These are phyloP conservation scores for Stenodera caucasica DNA, from an alignment of 2,888 invertebrate genomes.

Conservation along the genomic window DNA sequence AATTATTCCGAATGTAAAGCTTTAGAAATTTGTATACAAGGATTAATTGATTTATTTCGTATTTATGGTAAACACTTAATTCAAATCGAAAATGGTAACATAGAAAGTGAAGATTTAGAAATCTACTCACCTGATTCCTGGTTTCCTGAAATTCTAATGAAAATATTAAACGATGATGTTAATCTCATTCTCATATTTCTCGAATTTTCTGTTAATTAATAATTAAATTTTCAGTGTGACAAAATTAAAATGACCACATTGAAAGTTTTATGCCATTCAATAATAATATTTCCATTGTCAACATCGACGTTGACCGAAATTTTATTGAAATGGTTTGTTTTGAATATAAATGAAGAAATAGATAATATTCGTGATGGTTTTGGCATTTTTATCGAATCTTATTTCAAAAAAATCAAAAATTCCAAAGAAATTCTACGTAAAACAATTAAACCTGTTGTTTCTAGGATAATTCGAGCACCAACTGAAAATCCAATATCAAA, in stretches of 20 bases:
- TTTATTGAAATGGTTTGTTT: conserved; percentile 37
- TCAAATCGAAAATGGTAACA: background rate
- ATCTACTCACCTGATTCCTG: conserved; percentile 27
- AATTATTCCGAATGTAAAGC: conserved; percentile 1
- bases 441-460: conserved; percentile 31
- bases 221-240: conserved; percentile 28
- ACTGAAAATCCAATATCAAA: conserved; percentile 31
- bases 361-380: conserved; percentile 23
- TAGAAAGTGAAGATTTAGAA: conserved; percentile 15
- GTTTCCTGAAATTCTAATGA: conserved; percentile 36
- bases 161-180: conserved; percentile 41
- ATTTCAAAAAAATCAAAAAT: conserved; percentile 19
- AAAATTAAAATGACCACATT: conserved; percentile 32
- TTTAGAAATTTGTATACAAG: conserved; percentile 21
- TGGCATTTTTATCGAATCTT: conserved; percentile 21
- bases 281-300: conserved; percentile 31
- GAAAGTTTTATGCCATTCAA: conserved; percentile 28
- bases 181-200: conserved; percentile 10
- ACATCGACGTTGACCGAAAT: conserved; percentile 34
- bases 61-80: conserved; percentile 25
- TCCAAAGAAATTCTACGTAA: conserved; percentile 31
- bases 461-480: conserved; percentile 30
- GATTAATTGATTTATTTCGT: conserved; percentile 32
- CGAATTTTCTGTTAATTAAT: background rate
- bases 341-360: conserved; percentile 31